Evolutionary conservation across 2,113 vertebrate species (phyloP).

Genomic region (Myiagra hebetior): DNA sequence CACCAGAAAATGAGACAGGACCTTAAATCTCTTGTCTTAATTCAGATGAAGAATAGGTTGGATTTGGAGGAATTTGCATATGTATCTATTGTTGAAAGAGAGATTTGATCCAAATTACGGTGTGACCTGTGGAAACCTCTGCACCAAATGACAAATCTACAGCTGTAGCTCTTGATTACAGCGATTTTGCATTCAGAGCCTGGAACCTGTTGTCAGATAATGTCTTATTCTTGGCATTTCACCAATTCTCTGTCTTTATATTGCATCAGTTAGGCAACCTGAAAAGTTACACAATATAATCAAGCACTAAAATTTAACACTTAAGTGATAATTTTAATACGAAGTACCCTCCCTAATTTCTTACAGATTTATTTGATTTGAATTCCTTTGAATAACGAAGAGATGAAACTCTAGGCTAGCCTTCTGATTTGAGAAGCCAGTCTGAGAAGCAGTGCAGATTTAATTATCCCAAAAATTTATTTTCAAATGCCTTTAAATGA

Average conservation of each 20-base stretch:
- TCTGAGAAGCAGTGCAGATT: neutral
- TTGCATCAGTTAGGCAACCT: neutral
- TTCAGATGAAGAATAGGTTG: neutral
- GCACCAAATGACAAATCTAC: neutral
- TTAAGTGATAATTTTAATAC: constrained; percentile 11
- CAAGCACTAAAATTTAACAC: neutral
- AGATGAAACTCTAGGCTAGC: neutral
- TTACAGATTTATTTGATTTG: neutral
- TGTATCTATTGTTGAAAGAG: neutral
- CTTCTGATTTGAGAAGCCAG: neutral
- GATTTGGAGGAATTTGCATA: neutral
- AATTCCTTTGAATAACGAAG: neutral
- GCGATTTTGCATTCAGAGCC: neutral
- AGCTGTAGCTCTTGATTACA: neutral
- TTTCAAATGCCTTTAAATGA: neutral
- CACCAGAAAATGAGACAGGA: neutral
- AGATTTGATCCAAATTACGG: neutral
- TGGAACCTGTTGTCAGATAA: neutral
- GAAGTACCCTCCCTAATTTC: neutral
- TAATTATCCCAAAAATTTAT: neutral
- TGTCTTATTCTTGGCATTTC: neutral
- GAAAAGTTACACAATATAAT: neutral
- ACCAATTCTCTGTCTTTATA: neutral
- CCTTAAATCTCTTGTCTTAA: neutral
- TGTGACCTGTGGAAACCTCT: neutral